Evolutionary conservation across 2,113 vertebrate species (phyloP).

Genomic region (Myodes glareolus): DNA sequence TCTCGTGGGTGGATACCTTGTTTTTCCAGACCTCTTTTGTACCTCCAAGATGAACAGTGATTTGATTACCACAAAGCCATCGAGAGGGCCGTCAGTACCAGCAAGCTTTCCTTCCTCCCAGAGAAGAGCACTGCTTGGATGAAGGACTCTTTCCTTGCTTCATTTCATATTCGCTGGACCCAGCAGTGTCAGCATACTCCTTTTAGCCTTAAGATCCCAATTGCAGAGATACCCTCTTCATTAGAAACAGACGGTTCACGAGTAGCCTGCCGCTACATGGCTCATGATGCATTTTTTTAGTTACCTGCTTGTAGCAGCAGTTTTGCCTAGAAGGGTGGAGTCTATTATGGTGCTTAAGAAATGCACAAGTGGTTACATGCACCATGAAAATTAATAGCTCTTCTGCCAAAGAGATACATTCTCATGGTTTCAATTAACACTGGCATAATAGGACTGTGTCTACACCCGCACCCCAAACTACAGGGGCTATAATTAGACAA

Average conservation of each 20-base stretch:
- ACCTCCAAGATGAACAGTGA: slow-evolving; percentile 58
- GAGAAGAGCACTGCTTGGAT: slow-evolving; percentile 76
- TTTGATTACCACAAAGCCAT: slow-evolving; percentile 54
- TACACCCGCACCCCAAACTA: slow-evolving; percentile 30
- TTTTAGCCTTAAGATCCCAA: slow-evolving; percentile 69
- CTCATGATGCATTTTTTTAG: slow-evolving; percentile 66
- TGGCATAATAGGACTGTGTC: slow-evolving; percentile 52
- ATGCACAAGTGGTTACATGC: slow-evolving; percentile 69
- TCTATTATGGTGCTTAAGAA: slow-evolving; percentile 60
- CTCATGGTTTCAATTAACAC: slow-evolving; percentile 75
- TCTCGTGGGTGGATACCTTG: background rate
- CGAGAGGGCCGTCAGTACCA: slow-evolving; percentile 61
- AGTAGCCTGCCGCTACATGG: background rate
- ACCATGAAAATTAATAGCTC: slow-evolving; percentile 76
- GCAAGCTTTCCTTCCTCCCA: slow-evolving; percentile 72
- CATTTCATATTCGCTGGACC: background rate
- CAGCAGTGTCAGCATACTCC: slow-evolving; percentile 39
- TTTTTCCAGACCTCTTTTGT: slow-evolving; percentile 29
- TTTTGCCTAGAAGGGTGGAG: slow-evolving; percentile 71
- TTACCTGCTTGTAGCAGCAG: slow-evolving; percentile 71
- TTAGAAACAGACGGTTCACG: slow-evolving; percentile 72
- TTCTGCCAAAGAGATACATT: slow-evolving; percentile 61
- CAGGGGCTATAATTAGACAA: slow-evolving; percentile 64
- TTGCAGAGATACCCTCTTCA: slow-evolving; percentile 66
- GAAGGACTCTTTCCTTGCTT: slow-evolving; percentile 40